Conservation (phyloP, 2,113 vertebrate genomes). For the Struthidea cinerea region DNA sequence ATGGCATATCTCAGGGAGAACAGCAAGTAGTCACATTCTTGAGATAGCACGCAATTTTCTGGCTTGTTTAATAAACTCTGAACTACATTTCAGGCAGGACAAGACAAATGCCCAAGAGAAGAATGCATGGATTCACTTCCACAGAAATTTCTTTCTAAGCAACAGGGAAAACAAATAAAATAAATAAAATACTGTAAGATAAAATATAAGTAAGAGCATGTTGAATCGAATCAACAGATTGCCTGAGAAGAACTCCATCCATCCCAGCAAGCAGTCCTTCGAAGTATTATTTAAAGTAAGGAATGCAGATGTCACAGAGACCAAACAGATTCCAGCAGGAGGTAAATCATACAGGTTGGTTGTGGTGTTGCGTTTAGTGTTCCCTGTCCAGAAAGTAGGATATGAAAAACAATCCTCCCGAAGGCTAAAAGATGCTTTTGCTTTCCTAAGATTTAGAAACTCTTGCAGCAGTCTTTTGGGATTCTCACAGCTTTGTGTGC, state of each 20-base stretch:
- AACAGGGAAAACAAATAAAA: neutral
- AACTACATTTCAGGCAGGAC: neutral
- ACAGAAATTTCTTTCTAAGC: neutral
- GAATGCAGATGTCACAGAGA: neutral
- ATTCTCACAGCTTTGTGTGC: neutral
- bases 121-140: neutral
- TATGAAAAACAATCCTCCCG: neutral
- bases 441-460: neutral
- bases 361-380: neutral
- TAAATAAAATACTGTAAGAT: neutral
- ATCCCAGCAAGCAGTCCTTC: neutral
- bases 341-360: neutral
- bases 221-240: neutral
- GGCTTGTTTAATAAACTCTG: slow-evolving; percentile 34
- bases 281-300: neutral
- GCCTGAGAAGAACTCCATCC: neutral
- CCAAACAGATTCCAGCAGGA: neutral
- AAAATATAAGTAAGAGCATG: neutral
- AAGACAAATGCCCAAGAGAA: neutral
- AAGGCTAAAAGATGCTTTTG: neutral
- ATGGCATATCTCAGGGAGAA: slow-evolving; percentile 21
- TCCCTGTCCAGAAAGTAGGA: neutral
- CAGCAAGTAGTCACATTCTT: slow-evolving; percentile 38
- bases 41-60: slow-evolving; percentile 24
- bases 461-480: neutral